These are phyloP conservation scores for Nestor notabilis DNA, from an alignment of 2,113 vertebrate species.

Conservation along the genomic window DNA sequence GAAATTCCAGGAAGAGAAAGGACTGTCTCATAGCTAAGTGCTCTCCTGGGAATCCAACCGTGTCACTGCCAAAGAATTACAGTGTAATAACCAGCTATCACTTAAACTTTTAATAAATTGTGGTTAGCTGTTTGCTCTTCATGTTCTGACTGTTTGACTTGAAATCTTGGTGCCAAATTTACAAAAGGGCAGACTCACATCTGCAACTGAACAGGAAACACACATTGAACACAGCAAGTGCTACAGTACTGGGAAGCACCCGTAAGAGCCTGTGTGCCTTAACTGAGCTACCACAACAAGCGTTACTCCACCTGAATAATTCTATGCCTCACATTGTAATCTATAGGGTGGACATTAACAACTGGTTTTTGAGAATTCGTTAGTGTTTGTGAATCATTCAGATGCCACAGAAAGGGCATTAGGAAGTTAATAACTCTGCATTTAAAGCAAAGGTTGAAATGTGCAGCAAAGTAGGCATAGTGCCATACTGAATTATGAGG, in stretches of 20 bases:
- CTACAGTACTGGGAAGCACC: not conserved
- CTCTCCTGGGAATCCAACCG: not conserved
- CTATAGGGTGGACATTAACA: not conserved
- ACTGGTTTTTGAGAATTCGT: not conserved
- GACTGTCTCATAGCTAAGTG: not conserved
- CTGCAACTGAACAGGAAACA: rapidly evolving
- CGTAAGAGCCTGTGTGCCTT: rapidly evolving
- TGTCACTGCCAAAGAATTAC: not conserved
- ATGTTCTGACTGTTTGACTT: not conserved
- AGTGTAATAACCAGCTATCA: not conserved
- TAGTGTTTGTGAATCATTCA: not conserved
- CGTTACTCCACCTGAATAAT: not conserved
- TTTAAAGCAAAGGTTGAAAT: not conserved
- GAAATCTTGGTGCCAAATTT: not conserved
- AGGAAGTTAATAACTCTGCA: not conserved
- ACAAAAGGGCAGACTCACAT: not conserved
- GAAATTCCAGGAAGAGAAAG: not conserved
- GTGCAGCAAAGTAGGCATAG: not conserved
- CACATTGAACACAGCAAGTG: not conserved
- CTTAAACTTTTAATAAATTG: not conserved
- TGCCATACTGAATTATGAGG: not conserved
- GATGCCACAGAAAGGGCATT: not conserved
- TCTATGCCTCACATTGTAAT: not conserved
- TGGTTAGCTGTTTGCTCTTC: not conserved
- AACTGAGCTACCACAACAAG: not conserved